Percentiles rank a stretch among this genome's conserved stretches.
Evolutionary conservation across 2,113 vertebrate genomes (phyloP).

Genomic region (Rhipidura dahli): DNA sequence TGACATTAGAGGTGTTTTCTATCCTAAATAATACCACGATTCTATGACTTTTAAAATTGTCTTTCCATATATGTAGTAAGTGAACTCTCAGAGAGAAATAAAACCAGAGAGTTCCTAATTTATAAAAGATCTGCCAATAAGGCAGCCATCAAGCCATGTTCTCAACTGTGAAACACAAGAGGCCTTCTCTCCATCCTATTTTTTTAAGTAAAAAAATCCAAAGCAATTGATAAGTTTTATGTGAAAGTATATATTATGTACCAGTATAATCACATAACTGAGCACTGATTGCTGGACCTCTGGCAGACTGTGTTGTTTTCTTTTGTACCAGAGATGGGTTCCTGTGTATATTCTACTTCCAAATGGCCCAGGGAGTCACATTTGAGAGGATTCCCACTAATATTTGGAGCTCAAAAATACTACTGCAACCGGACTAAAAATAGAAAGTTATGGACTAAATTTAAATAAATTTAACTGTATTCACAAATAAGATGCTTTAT

Average conservation of each 20-base stretch:
- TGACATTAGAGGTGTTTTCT: background rate
- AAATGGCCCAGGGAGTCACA: background rate
- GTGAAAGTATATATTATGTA: background rate
- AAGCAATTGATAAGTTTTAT: background rate
- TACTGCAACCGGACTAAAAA: background rate
- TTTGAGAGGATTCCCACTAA: background rate
- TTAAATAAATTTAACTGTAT: background rate
- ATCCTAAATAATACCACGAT: background rate
- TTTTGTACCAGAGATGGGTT: background rate
- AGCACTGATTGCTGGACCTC: background rate
- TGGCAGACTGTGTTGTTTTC: background rate
- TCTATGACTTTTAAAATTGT: background rate
- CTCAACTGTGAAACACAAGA: background rate
- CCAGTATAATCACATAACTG: background rate
- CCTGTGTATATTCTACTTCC: background rate
- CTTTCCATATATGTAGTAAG: background rate
- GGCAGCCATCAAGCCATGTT: background rate
- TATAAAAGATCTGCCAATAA: background rate
- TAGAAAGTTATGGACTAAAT: background rate
- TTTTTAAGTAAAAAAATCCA: background rate
- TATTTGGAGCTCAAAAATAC: background rate
- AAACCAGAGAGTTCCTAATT: background rate
- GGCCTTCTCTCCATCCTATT: background rate
- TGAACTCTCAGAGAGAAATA: background rate
- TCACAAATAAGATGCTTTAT: background rate